Percentiles rank a stretch among this genome's conserved stretches.
Conservation (phyloP, 2,888 invertebrate species). For the Leptinotarsa juncta region DNA sequence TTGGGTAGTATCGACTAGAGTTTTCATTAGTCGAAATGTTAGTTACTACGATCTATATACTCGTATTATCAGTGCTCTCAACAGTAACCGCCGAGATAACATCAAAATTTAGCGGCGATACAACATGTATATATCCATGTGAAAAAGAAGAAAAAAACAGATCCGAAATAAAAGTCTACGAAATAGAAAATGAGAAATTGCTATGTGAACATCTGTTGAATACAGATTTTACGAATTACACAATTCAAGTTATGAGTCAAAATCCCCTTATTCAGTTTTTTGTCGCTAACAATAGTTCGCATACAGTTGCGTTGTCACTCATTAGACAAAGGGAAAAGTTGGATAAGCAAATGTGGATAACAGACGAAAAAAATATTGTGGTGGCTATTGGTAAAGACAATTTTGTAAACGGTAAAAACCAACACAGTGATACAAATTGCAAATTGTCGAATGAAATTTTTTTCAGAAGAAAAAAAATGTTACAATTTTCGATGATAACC, state of each 20-base stretch:
- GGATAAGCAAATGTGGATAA: not conserved
- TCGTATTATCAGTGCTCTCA: not conserved
- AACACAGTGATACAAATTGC: not conserved
- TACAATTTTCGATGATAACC: constrained; percentile 1
- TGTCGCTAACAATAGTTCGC: not conserved
- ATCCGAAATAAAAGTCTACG: not conserved
- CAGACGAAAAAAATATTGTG: not conserved
- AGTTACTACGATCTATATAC: not conserved
- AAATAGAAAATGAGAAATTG: not conserved
- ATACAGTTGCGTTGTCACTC: not conserved
- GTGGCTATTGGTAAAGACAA: constrained; percentile 1
- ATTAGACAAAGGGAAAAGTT: too few species aligned
- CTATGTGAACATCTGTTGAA: too few species aligned
- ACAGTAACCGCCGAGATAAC: too few species aligned
- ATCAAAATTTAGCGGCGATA: too few species aligned
- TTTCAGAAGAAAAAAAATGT: too few species aligned
- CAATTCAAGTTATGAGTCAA: not conserved
- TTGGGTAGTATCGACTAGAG: not conserved
- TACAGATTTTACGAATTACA: not conserved
- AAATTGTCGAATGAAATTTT: not conserved
- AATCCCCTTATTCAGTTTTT: not conserved
- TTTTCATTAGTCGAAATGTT: not conserved
- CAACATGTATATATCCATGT: not conserved
- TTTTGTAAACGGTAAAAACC: not conserved
- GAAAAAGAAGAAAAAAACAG: not conserved